These are phyloP conservation scores for Equus przewalskii DNA, from an alignment of 2,113 vertebrate species.

Conservation along the genomic window DNA sequence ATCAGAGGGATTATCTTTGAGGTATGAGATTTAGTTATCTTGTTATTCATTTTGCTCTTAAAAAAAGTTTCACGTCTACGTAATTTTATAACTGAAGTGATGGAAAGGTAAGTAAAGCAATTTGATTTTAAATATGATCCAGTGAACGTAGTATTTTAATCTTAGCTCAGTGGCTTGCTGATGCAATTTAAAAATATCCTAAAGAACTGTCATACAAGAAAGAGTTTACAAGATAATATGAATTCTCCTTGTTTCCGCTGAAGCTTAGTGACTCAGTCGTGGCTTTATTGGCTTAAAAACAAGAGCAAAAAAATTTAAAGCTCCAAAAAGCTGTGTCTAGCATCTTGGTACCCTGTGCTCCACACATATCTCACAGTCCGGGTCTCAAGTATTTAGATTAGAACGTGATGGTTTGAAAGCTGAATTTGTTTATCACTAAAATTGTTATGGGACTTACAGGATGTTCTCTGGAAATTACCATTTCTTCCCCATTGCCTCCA, in stretches of 20 bases:
- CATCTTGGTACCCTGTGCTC: not conserved
- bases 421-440: not conserved
- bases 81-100: constrained; percentile 7
- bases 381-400: not conserved
- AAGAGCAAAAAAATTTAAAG: not conserved
- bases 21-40: not conserved
- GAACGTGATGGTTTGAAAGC: not conserved
- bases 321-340: not conserved
- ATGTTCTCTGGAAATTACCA: not conserved
- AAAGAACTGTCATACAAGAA: not conserved
- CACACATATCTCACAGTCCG: not conserved
- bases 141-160: constrained; percentile 13
- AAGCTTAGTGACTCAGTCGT: not conserved
- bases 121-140: constrained; percentile 11
- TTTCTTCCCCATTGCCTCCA: not conserved
- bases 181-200: not conserved
- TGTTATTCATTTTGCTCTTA: constrained; percentile 26
- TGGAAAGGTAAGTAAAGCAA: not conserved
- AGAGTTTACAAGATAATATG: not conserved
- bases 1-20: not conserved
- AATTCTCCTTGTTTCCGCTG: not conserved
- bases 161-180: not conserved
- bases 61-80: not conserved
- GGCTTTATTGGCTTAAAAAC: not conserved
- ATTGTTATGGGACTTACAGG: not conserved